Evolutionary conservation across 2,113 vertebrate species (phyloP), one percentile per base, ranked within the genome.

Genomic region (Papio anubis): DNA sequence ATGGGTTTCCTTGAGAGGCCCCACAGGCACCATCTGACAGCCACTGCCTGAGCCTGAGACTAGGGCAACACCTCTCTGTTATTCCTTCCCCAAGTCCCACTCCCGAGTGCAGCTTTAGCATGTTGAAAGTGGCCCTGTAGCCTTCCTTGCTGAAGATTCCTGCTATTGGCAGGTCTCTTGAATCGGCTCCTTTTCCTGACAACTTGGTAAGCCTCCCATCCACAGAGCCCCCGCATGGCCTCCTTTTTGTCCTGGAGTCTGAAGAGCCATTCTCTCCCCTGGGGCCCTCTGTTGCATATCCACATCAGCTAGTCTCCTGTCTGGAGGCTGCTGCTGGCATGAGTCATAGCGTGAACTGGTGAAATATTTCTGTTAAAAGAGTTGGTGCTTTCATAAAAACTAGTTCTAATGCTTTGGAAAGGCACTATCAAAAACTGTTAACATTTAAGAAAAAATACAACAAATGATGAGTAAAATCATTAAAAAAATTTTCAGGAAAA

Each of bases 121-220:
- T 2, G 11, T 23, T 23, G 7, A n/a, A 3, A 4, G 38, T 5
- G 21, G 2, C 13, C 30, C 8, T 35, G 3, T 2, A 21, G 32
- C 25, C 43, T 17, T 14, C 8, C 30, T 66, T 45, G 25, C 40
- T 17, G 17, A 76, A n/a, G 6, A 12, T 76, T 73, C 16, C n/a
- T 88, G 21, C 4, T 52, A 21, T 55, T 27, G n/a, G 64, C 5
- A 59, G 25, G 6, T 66, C 5, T 23, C 55, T 20, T 13, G 32
- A 82, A 72, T 17, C 17, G 70, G 18, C 1, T 35, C 64, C 43
- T 45, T 52, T 82, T 61, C 9, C 13, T 76, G 14, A 66, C 2
- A 23, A 50, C 3, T 4, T 3, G 5, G 21, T 17, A 18, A 70
- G 25, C 1, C 7, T 81, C 27, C 13, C 23, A 30, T 3, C 5